phyloP scores from a whole-genome alignment of 1,140 invertebrate genomes.

The Cyclargus thomasi region DNA sequence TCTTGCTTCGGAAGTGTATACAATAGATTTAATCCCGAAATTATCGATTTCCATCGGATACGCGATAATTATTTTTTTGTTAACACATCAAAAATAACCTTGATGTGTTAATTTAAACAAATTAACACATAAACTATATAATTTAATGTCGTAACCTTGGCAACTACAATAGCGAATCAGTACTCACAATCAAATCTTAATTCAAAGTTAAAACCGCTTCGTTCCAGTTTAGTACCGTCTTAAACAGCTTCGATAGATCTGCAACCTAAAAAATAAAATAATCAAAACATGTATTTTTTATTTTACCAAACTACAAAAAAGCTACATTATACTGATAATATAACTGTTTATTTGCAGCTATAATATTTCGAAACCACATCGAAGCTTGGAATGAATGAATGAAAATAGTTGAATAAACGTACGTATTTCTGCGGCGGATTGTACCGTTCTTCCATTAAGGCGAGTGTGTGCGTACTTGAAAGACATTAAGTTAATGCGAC shows the following conservation, averaged over 20 bases:
- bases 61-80: not conserved
- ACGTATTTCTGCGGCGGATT: slow-evolving; percentile 25
- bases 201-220: not conserved
- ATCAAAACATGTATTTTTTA: too few species aligned
- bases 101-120: not conserved
- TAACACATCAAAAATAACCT: not conserved
- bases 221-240: not conserved
- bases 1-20: not conserved
- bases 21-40: not conserved
- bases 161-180: not conserved
- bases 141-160: not conserved
- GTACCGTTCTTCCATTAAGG: slow-evolving; percentile 43
- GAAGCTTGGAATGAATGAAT: too few species aligned
- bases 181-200: not conserved
- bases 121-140: not conserved
- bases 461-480: slow-evolving; percentile 55
- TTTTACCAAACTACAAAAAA: too few species aligned
- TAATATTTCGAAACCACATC: too few species aligned
- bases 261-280: too few species aligned
- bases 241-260: too few species aligned
- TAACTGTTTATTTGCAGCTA: too few species aligned
- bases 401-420: too few species aligned
- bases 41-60: not conserved
- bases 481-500: slow-evolving; percentile 73
- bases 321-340: too few species aligned